Evolutionary conservation across 30 jellyfish, hydroid and myxozoan species (phyloP).

Genomic region (Catostylus mosaicus): DNA sequence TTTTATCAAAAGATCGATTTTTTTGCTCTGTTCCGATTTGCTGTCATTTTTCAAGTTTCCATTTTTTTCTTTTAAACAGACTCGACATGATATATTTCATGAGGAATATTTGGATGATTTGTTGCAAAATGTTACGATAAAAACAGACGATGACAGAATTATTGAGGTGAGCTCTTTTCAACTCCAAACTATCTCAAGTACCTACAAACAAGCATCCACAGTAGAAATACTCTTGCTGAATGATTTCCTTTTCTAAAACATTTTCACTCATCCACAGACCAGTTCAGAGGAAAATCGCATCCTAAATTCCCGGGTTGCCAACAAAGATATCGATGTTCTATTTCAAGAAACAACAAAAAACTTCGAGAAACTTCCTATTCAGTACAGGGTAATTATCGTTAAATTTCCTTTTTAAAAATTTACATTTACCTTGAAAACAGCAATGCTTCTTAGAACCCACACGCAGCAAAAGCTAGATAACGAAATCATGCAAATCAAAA

Average conservation of each 20-base stretch:
- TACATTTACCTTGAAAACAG: no score
- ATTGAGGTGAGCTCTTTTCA: slow-evolving; percentile 41
- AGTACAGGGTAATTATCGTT: slow-evolving; percentile 78
- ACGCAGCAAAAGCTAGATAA: no score
- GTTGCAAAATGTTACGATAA: slow-evolving; percentile 41
- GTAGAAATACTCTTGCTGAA: no score
- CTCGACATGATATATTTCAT: slow-evolving; percentile 38
- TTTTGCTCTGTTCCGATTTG: no score
- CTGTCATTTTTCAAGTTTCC: neutral
- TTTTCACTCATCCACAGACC: slow-evolving; percentile 13
- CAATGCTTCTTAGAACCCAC: no score
- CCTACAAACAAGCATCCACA: no score
- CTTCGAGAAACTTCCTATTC: slow-evolving; percentile 78
- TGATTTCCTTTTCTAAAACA: no score
- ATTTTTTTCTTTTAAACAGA: slow-evolving; percentile 14
- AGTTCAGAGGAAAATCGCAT: slow-evolving; percentile 64
- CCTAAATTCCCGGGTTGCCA: slow-evolving; percentile 49
- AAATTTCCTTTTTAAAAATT: no score
- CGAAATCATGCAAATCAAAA: no score
- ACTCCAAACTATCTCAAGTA: neutral
- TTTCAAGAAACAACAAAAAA: slow-evolving; percentile 79
- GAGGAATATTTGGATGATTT: slow-evolving; percentile 42
- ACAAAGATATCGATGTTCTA: slow-evolving; percentile 69
- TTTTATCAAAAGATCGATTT: neutral
- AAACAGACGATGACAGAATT: slow-evolving; percentile 70